Percentiles rank a stretch among this genome's conserved stretches.
Conservation (phyloP, 2,113 vertebrate species). For the Calidris pygmaea region DNA sequence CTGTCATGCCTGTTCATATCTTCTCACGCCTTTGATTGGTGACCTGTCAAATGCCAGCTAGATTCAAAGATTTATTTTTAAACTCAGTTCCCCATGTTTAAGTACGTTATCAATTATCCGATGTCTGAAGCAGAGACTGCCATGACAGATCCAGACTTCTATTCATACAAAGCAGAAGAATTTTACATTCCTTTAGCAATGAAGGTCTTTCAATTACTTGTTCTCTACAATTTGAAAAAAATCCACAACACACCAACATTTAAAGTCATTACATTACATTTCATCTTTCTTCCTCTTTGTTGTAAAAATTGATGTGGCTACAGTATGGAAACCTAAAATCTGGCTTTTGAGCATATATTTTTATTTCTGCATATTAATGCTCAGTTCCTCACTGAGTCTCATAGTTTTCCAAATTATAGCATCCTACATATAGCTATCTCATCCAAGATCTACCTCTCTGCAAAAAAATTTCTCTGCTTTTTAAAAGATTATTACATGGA, state of each 20-base stretch:
- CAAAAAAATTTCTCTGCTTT: neutral
- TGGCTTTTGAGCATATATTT: neutral
- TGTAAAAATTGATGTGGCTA: neutral
- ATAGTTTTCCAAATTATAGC: neutral
- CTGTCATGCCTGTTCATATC: neutral
- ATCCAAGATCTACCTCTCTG: neutral
- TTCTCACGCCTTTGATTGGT: slow-evolving; percentile 6
- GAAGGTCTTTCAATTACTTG: neutral
- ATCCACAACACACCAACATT: neutral
- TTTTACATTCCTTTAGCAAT: neutral
- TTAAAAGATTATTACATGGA: neutral
- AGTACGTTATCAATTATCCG: neutral
- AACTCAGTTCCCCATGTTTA: neutral
- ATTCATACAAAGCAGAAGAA: neutral
- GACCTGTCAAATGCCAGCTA: slow-evolving; percentile 36
- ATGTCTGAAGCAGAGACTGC: neutral
- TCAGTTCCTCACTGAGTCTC: neutral
- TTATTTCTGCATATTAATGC: neutral
- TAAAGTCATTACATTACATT: neutral
- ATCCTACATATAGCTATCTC: neutral
- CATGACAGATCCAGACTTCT: neutral
- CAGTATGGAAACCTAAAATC: neutral
- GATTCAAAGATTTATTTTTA: slow-evolving; percentile 48
- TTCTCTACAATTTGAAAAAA: neutral
- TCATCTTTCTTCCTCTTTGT: neutral